These are phyloP conservation scores for Ectemnius continuus DNA, from an alignment of 2,888 invertebrate species.

Conservation along the genomic window DNA sequence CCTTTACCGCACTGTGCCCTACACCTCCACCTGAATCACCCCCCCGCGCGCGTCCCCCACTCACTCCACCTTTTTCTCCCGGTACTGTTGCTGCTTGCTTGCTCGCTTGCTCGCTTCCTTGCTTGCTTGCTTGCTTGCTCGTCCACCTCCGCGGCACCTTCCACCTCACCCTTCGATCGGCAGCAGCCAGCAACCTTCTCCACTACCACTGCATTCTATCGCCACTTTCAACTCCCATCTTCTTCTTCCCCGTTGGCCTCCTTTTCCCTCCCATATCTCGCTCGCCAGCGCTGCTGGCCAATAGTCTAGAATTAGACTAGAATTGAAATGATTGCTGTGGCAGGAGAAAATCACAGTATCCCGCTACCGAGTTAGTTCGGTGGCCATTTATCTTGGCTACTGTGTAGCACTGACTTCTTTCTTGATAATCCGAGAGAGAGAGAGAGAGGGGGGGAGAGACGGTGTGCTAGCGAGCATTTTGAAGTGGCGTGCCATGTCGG, in stretches of 20 bases:
- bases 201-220: slow-evolving; percentile 47
- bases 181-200: slow-evolving; percentile 26
- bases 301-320: slow-evolving; percentile 2
- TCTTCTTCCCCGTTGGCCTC: slow-evolving; percentile 17
- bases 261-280: slow-evolving; percentile 31
- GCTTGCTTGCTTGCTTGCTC: slow-evolving; percentile 14
- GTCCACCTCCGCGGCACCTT: too few relatives aligned
- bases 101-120: too few relatives aligned
- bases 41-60: slow-evolving; percentile 64
- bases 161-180: slow-evolving; percentile 33
- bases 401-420: too few relatives aligned
- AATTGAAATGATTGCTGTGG: neutral
- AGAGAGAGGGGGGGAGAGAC: too few relatives aligned
- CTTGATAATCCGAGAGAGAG: too few relatives aligned
- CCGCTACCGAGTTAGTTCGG: too few relatives aligned
- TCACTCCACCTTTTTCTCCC: slow-evolving; percentile 16
- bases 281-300: neutral
- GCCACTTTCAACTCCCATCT: slow-evolving; percentile 52
- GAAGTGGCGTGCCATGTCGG: too few relatives aligned
- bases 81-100: too few relatives aligned
- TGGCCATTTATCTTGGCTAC: too few relatives aligned
- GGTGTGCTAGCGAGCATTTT: too few relatives aligned
- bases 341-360: too few relatives aligned
- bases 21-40: slow-evolving; percentile 56
- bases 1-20: slow-evolving; percentile 61